Conservation (phyloP, 2,888 invertebrate species). For the Protodeltote pygarga region DNA sequence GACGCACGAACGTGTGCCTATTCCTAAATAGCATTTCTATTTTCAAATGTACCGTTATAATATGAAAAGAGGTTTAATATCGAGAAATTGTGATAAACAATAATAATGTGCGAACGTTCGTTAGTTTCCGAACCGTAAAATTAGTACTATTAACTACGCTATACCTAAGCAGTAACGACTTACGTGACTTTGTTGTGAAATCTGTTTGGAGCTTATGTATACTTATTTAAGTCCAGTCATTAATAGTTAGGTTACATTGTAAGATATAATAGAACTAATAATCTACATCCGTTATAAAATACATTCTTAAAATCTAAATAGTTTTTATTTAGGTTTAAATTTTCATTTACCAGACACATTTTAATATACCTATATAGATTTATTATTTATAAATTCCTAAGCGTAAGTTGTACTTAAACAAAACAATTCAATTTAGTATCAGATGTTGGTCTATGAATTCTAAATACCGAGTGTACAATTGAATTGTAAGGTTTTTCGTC, state of each 20-base stretch:
- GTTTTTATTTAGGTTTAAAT: no score
- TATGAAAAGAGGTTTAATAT: constrained; percentile 36
- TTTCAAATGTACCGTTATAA: constrained; percentile 27
- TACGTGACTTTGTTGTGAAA: constrained; percentile 25
- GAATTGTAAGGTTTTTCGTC: constrained; percentile 67
- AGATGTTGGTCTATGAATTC: constrained; percentile 50
- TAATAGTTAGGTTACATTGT: no score
- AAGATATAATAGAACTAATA: no score
- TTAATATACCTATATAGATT: no score
- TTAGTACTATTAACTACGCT: constrained; percentile 22
- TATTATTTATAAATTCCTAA: no score
- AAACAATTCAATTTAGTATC: constrained; percentile 51
- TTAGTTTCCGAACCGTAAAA: constrained; percentile 26
- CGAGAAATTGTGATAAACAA: constrained; percentile 26
- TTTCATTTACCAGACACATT: no score
- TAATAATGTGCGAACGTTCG: constrained; percentile 16
- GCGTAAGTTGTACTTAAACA: constrained; percentile 33
- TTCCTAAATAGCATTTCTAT: constrained; percentile 25
- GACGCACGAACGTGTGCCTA: constrained; percentile 32
- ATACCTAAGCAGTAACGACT: constrained; percentile 16
- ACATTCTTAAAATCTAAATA: no score
- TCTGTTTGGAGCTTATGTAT: constrained; percentile 6
- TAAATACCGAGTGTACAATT: constrained; percentile 58
- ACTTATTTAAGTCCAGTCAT: constrained; percentile 2
- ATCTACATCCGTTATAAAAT: no score